Conservation (phyloP, 2,797 vertebrate genomes). For the Sebastes nivosus region DNA sequence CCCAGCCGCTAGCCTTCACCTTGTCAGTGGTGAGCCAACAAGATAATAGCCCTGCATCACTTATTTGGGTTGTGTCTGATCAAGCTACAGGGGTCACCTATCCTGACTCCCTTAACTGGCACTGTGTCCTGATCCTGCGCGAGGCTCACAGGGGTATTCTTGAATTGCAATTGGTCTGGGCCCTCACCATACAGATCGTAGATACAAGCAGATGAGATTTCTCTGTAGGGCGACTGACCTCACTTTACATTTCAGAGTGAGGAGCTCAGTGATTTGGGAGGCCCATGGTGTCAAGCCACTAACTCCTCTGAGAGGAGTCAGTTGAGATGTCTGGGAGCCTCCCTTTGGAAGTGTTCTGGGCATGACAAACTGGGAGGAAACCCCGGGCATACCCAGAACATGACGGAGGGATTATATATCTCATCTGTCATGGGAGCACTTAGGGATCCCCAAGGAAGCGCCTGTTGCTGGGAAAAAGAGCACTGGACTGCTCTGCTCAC, state of each 20-base stretch:
- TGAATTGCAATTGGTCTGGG: not conserved
- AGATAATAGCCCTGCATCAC: not conserved
- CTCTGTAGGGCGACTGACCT: not conserved
- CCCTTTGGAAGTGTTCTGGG: conserved; percentile 35
- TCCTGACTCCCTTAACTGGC: not conserved
- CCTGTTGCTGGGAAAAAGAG: conserved; percentile 30
- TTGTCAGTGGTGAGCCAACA: not conserved
- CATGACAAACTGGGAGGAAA: conserved; percentile 44
- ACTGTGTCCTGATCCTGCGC: not conserved
- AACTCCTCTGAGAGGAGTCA: conserved; percentile 9
- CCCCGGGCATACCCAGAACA: conserved; percentile 40
- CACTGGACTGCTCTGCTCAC: conserved; percentile 1
- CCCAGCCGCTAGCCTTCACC: not conserved
- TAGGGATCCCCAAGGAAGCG: conserved; percentile 38
- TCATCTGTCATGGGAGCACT: conserved; percentile 41
- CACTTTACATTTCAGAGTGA: conserved; percentile 25
- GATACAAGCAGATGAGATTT: not conserved
- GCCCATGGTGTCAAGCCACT: not conserved
- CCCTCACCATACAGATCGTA: not conserved
- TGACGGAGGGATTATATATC: conserved; percentile 42
- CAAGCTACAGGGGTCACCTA: not conserved
- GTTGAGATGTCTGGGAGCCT: conserved; percentile 41
- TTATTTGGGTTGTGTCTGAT: not conserved
- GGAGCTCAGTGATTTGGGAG: conserved; percentile 31
- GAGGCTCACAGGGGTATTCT: not conserved